Base-by-base conservation (phyloP, 2,113 vertebrate species). In the Polypterus senegalus region DNA sequence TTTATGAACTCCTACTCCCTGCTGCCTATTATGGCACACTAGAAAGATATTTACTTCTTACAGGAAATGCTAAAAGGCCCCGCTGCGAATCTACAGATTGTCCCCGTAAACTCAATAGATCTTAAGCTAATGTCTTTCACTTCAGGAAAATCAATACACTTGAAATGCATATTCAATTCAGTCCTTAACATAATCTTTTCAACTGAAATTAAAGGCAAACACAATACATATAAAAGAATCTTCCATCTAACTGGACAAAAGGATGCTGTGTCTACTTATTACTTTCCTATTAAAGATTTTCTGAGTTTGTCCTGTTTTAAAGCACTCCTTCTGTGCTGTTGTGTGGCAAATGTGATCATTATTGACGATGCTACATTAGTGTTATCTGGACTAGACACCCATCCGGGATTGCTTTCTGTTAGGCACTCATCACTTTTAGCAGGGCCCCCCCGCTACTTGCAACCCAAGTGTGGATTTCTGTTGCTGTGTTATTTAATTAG, bases 21-120 rank as follows among this genome's bases (percentile, higher is more conserved):
- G 4, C 56, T 79, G 83, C 81, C 80, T 85, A 85, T 86, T 85
- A 83, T 71, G 74, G 62, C 61, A 71, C 72, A 77, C 73, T 67
- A 57, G 63, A 67, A 78, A 70, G 74, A 79, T 78, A 79, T 76
- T 78, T 72, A 69, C 62, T 62, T 27, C 65, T 72, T 63, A 70
- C 69, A 74, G 67, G 60, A 64, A 65, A 69, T 65, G 67, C 64
- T 69, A 63, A 67, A 66, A 74, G 63, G 64, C 69, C 69, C 73
- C 69, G 79, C 64, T 53, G 64, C 68, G 64, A 70, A 72, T 77
- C 73, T 74, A 69, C 76, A 64, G 69, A 71, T 68, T 61, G 10
- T 70, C 76, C 73, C 77, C 61, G 60, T 64, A 72, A 75, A 74
- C 79, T 67, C 72, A 69, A 70, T 73, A 65, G 63, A 75, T 81